Percentiles rank a stretch among this genome's conserved stretches.
Evolutionary conservation across 2,888 invertebrate genomes (phyloP).

Genomic region (Cheilosia vernalis): DNA sequence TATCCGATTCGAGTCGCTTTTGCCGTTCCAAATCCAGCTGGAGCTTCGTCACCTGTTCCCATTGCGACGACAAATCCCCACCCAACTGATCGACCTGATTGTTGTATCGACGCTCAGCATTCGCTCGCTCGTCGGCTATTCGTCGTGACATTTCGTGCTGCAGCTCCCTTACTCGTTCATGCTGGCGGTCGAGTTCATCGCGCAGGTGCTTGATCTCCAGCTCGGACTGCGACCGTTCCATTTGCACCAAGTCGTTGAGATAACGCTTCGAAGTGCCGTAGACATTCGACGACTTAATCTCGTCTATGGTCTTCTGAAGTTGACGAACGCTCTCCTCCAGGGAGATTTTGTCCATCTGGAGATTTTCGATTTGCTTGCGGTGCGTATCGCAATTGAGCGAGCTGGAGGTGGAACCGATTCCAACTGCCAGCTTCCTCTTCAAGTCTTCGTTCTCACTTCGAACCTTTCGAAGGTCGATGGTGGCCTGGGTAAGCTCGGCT

Average conservation of each 20-base stretch:
- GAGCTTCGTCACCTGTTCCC: conserved; percentile 90
- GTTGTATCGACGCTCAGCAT: conserved; percentile 89
- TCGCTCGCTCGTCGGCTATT: conserved; percentile 88
- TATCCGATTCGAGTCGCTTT: conserved; percentile 89
- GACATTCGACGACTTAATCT: conserved; percentile 86
- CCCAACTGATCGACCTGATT: conserved; percentile 91
- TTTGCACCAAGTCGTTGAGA: conserved; percentile 89
- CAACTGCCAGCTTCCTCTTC: conserved; percentile 82
- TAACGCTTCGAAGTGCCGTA: conserved; percentile 88
- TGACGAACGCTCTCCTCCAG: conserved; percentile 89
- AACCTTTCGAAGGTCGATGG: conserved; percentile 89
- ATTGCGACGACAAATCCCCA: conserved; percentile 90
- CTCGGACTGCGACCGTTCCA: conserved; percentile 90
- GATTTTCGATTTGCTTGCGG: conserved; percentile 88
- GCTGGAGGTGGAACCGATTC: conserved; percentile 82
- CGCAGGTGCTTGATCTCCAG: conserved; percentile 89
- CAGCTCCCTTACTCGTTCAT: conserved; percentile 89
- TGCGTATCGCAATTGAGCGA: conserved; percentile 85
- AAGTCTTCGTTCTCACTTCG: conserved; percentile 87
- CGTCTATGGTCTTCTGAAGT: conserved; percentile 87
- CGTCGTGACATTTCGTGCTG: conserved; percentile 90
- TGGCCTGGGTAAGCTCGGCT: conserved; percentile 91
- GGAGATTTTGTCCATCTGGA: conserved; percentile 88
- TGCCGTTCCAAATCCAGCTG: conserved; percentile 92
- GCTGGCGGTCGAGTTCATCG: conserved; percentile 91